A percentile compares a stretch with the other conserved stretches of the same genome.
These are phyloP conservation scores for Lasioglossum marginatum DNA, from an alignment of 2,888 invertebrate species.

Conservation along the genomic window DNA sequence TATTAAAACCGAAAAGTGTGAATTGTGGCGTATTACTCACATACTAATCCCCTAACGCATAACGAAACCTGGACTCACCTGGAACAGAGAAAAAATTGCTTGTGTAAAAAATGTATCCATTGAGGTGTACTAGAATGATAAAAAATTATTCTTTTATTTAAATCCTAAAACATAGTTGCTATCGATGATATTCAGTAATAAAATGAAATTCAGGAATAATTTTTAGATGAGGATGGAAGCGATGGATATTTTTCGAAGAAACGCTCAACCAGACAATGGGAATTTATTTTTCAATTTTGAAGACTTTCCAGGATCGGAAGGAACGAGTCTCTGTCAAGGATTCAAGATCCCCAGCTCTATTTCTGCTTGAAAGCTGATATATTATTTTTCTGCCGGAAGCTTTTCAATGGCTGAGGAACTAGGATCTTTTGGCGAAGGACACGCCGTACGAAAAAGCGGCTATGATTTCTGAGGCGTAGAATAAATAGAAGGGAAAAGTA, in stretches of 20 bases:
- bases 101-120: background rate
- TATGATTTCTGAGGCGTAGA: constrained; percentile 27
- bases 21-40: constrained; percentile 51
- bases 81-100: constrained; percentile 49
- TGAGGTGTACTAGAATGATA: background rate
- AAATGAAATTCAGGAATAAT: background rate
- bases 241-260: background rate
- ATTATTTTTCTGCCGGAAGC: constrained; percentile 18
- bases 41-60: background rate
- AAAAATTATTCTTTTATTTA: too few relatives aligned
- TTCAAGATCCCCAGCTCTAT: background rate
- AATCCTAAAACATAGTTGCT: background rate
- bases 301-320: background rate
- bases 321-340: background rate
- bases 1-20: constrained; percentile 35
- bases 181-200: background rate
- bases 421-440: background rate
- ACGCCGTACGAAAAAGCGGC: background rate
- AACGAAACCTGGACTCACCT: constrained; percentile 48
- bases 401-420: constrained; percentile 10
- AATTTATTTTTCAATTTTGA: constrained; percentile 3
- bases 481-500: constrained; percentile 49
- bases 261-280: background rate
- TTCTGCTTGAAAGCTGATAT: constrained; percentile 14
- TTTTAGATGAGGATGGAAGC: background rate